phyloP scores from a whole-genome alignment of 1,140 invertebrate genomes.

The Zaprionus nigranus region DNA sequence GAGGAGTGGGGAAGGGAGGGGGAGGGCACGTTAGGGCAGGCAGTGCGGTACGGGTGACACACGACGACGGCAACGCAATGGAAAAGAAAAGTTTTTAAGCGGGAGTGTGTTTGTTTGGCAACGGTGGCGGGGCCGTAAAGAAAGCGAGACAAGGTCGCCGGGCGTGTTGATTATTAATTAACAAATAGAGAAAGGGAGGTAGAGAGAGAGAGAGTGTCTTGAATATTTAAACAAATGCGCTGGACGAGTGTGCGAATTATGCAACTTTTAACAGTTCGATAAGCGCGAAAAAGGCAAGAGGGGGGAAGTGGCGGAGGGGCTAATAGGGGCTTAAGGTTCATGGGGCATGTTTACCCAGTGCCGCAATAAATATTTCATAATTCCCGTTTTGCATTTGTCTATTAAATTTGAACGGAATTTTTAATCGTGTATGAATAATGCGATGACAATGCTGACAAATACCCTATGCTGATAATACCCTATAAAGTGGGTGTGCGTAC shows the following conservation, averaged over 20 bases:
- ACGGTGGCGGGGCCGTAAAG: background rate
- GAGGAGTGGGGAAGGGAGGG: background rate
- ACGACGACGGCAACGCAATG: slow-evolving; percentile 4
- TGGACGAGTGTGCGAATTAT: slow-evolving; percentile 8
- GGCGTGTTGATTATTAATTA: slow-evolving; percentile 61
- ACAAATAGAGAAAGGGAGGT: slow-evolving; percentile 50
- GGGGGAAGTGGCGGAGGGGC: background rate
- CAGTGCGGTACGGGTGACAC: background rate
- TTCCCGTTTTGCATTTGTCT: background rate
- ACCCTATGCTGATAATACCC: background rate
- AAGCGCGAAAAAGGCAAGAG: background rate
- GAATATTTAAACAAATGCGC: slow-evolving; percentile 63
- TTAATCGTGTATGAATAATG: too few relatives aligned
- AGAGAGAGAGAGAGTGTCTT: background rate
- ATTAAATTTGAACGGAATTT: background rate
- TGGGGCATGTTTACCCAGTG: background rate
- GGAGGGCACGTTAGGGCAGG: background rate
- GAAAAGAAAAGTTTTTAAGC: slow-evolving; percentile 8
- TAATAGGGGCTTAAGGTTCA: background rate
- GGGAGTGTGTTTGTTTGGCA: background rate
- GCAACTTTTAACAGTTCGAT: slow-evolving; percentile 37
- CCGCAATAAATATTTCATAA: background rate
- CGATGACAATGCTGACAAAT: too few relatives aligned
- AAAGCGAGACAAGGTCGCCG: slow-evolving; percentile 26
- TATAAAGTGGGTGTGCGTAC: background rate